These are phyloP conservation scores for Glossophaga mutica DNA, from an alignment of 2,797 vertebrate species.

Conservation along the genomic window DNA sequence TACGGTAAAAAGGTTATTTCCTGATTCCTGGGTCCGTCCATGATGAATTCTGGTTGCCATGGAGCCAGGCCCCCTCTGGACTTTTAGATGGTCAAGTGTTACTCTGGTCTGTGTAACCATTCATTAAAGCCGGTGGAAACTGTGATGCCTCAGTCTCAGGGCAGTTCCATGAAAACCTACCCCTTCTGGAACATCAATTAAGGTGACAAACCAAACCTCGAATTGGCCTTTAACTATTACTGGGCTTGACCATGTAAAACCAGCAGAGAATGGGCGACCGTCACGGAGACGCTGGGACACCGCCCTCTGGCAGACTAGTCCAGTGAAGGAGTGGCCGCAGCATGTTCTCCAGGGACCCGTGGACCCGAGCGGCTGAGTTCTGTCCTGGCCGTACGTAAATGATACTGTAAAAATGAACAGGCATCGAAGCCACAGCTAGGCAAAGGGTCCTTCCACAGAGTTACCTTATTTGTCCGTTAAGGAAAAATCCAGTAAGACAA, in stretches of 20 bases:
- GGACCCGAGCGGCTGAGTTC: not conserved
- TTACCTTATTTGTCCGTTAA: not conserved
- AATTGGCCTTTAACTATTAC: not conserved
- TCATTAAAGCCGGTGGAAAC: not conserved
- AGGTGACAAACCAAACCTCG: conserved; percentile 7
- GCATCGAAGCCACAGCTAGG: not conserved
- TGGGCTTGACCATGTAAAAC: not conserved
- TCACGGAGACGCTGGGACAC: not conserved
- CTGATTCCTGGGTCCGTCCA: not conserved
- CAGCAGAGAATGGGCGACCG: not conserved
- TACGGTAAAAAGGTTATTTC: not conserved
- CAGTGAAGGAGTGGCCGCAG: not conserved
- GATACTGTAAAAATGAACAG: not conserved
- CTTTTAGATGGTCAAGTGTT: not conserved
- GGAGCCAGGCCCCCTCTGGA: not conserved
- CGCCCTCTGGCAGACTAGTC: not conserved
- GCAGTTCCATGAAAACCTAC: not conserved
- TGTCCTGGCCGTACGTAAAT: conserved; percentile 2
- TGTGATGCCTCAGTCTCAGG: not conserved
- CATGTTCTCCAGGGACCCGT: not conserved
- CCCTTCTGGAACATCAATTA: conserved; percentile 20
- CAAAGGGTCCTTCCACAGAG: not conserved
- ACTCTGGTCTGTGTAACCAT: not conserved
- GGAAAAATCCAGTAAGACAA: conserved; percentile 7
- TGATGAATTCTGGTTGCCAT: not conserved